Evolutionary conservation across 2,113 vertebrate species (phyloP).

Genomic region (Syngnathus scovelli): DNA sequence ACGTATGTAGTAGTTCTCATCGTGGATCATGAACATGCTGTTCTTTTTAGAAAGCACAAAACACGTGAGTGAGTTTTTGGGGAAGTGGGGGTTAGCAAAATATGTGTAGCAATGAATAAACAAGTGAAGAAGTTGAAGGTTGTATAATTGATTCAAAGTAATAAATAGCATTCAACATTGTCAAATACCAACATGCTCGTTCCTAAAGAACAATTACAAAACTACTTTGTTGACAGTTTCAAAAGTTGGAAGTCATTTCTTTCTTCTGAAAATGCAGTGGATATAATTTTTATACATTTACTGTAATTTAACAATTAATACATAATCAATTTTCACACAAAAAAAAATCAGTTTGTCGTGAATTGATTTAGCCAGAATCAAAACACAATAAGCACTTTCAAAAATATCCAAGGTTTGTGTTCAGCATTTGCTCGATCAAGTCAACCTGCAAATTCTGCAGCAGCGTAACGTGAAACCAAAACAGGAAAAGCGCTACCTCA

Average conservation of each 20-base stretch:
- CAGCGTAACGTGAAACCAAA: slow-evolving; percentile 41
- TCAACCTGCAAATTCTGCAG: slow-evolving; percentile 46
- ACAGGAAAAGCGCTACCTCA: slow-evolving; percentile 52
- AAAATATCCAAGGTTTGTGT: neutral
- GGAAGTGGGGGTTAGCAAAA: no score
- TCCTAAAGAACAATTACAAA: neutral
- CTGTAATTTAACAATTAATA: neutral
- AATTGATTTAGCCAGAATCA: neutral
- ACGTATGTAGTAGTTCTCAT: neutral
- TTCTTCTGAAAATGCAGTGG: neutral
- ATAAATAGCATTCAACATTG: no score
- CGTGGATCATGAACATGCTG: neutral
- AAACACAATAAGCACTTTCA: neutral
- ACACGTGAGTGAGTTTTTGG: neutral
- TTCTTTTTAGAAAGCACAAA: neutral
- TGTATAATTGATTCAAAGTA: neutral
- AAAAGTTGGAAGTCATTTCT: neutral
- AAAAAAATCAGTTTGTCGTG: no score
- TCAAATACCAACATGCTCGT: no score
- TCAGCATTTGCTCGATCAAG: slow-evolving; percentile 9
- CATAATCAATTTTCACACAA: neutral
- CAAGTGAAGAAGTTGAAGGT: neutral
- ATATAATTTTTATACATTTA: neutral
- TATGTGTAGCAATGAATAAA: no score
- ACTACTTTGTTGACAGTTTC: neutral